These are phyloP conservation scores for Listronotus oregonensis DNA, from an alignment of 1,140 invertebrate genomes.

Conservation along the genomic window DNA sequence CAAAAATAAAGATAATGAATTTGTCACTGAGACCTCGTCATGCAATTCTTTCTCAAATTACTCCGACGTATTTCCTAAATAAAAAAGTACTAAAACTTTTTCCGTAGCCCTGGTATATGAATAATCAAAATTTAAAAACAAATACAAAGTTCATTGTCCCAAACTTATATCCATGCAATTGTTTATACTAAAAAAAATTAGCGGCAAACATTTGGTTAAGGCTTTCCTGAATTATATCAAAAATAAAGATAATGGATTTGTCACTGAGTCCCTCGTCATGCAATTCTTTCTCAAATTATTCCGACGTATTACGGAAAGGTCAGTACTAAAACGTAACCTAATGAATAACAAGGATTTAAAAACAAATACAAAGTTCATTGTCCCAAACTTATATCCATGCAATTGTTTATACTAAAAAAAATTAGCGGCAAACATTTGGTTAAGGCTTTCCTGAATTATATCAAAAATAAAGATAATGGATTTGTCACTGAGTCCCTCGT, in stretches of 20 bases:
- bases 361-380: conserved; percentile 1
- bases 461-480: conserved; percentile 31
- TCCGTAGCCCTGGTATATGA: too few species aligned
- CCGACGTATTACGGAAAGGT: conserved; percentile 33
- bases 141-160: conserved; percentile 4
- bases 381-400: neutral
- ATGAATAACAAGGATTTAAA: too few species aligned
- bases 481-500: conserved; percentile 37
- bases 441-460: conserved; percentile 16
- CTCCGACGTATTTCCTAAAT: conserved; percentile 36
- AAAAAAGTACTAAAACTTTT: too few species aligned
- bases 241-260: conserved; percentile 35
- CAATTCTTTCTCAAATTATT: conserved; percentile 43
- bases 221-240: conserved; percentile 12
- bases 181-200: conserved; percentile 2
- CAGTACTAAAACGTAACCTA: neutral
- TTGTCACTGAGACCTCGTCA: conserved; percentile 38
- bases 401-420: conserved; percentile 4
- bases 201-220: conserved; percentile 10
- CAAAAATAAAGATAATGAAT: conserved; percentile 31
- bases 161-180: neutral
- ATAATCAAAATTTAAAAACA: too few species aligned
- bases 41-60: conserved; percentile 43
- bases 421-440: neutral
- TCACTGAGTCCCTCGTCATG: conserved; percentile 37